These are phyloP conservation scores for Drosophila paracracens DNA, from an alignment of 2,888 invertebrate species.

Conservation along the genomic window DNA sequence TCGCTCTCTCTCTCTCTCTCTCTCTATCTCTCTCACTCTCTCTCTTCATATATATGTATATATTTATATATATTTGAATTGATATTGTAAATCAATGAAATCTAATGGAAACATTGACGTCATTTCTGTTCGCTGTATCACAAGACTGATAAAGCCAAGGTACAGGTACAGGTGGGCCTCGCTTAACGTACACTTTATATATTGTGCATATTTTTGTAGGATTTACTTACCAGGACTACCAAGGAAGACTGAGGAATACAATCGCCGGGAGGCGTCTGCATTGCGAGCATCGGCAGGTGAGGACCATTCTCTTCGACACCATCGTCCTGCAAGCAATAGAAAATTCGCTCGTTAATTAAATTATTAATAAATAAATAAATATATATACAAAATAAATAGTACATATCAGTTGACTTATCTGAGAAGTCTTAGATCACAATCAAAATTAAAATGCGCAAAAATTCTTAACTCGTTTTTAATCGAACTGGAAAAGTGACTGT, in stretches of 20 bases:
- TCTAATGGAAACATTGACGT: slow-evolving; percentile 73
- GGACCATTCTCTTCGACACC: slow-evolving; percentile 96
- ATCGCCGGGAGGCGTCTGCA: slow-evolving; percentile 92
- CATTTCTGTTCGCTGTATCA: slow-evolving; percentile 33
- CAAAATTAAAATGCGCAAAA: not conserved
- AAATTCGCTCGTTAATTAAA: slow-evolving; percentile 62
- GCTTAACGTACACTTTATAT: not conserved
- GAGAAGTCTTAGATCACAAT: not conserved
- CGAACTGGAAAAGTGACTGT: slow-evolving; percentile 21
- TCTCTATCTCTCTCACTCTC: no score
- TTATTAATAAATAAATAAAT: not conserved
- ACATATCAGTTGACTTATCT: not conserved
- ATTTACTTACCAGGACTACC: slow-evolving; percentile 91
- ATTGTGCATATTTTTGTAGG: not conserved
- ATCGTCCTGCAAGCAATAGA: slow-evolving; percentile 90
- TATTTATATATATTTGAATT: slow-evolving; percentile 15
- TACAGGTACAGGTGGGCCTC: not conserved
- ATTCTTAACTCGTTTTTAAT: not conserved
- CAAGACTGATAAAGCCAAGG: slow-evolving; percentile 45
- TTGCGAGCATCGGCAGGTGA: slow-evolving; percentile 93
- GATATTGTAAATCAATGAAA: slow-evolving; percentile 72
- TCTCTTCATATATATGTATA: not conserved
- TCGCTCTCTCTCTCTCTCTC: not conserved
- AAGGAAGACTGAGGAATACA: slow-evolving; percentile 96
- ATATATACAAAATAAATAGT: not conserved